Evolutionary conservation across 2,888 invertebrate species (phyloP).

Genomic region (Orthosia gothica): DNA sequence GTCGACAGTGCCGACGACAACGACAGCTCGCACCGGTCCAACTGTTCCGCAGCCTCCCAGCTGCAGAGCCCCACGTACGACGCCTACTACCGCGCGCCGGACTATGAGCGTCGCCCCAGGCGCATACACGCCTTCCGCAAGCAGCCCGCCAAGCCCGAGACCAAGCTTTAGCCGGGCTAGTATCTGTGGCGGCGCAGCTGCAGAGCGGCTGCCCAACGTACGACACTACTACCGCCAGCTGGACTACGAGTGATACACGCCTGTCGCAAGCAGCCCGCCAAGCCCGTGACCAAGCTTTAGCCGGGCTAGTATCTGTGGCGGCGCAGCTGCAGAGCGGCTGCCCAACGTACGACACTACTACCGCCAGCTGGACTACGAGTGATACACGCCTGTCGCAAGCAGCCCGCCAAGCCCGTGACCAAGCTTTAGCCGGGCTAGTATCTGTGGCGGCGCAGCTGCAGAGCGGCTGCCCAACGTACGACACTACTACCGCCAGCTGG

Average conservation of each 20-base stretch:
- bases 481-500: too few relatives aligned
- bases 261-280: conserved; percentile 78
- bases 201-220: conserved; percentile 70
- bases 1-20: conserved; percentile 96
- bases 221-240: conserved; percentile 68
- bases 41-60: conserved; percentile 85
- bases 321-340: too few relatives aligned
- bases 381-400: too few relatives aligned
- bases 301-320: too few relatives aligned
- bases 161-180: too few relatives aligned
- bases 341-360: too few relatives aligned
- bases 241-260: conserved; percentile 52
- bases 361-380: too few relatives aligned
- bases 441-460: too few relatives aligned
- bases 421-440: too few relatives aligned
- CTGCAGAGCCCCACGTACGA: conserved; percentile 75
- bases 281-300: too few relatives aligned
- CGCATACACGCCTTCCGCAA: conserved; percentile 67
- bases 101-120: conserved; percentile 36
- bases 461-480: too few relatives aligned
- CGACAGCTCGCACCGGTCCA: conserved; percentile 89
- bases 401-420: too few relatives aligned
- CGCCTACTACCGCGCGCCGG: conserved; percentile 66
- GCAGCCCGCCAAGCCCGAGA: conserved; percentile 90
- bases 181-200: conserved; percentile 65